phyloP scores from a whole-genome alignment of 2,113 vertebrate genomes.

The Microtus ochrogaster region DNA sequence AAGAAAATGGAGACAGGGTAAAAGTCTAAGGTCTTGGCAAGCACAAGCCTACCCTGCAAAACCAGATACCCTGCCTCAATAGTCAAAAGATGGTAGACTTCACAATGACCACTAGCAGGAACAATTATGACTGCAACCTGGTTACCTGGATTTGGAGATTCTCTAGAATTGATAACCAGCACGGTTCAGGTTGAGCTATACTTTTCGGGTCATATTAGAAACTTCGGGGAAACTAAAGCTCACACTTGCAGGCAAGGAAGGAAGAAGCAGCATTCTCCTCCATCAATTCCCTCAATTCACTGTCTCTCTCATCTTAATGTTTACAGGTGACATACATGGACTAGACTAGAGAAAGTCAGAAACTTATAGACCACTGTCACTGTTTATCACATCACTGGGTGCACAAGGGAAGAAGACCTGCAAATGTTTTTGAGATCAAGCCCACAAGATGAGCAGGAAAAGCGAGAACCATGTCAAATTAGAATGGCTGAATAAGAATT shows the following conservation, averaged over 20 bases:
- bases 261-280: neutral
- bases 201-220: neutral
- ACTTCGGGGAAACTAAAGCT: rapidly evolving
- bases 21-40: neutral
- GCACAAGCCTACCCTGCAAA: neutral
- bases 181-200: neutral
- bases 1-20: neutral
- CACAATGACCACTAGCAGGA: neutral
- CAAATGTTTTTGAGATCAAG: neutral
- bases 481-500: neutral
- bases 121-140: neutral
- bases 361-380: neutral
- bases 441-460: neutral
- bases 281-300: neutral
- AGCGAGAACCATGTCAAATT: rapidly evolving
- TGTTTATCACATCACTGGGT: neutral
- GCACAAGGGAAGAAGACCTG: neutral
- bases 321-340: neutral
- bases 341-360: neutral
- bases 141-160: neutral
- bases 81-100: neutral
- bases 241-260: neutral
- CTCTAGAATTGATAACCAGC: neutral
- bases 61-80: neutral
- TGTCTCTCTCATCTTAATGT: neutral